A percentile compares a stretch with the other conserved stretches of the same genome.
Evolutionary conservation across 2,888 invertebrate species (phyloP).

Genomic region (Ennomos quercinarius): DNA sequence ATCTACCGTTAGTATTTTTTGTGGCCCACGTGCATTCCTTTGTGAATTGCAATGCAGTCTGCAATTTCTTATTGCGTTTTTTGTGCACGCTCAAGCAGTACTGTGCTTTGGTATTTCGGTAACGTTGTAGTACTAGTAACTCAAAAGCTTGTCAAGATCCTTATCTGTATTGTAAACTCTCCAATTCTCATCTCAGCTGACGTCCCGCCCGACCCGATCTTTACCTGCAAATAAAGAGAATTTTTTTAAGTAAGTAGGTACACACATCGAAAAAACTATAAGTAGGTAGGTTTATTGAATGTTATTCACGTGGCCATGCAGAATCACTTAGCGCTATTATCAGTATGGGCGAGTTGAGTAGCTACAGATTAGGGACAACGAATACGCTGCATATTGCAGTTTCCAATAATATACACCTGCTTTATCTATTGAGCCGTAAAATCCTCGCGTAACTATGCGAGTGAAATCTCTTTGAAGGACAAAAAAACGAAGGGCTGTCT

Average conservation of each 20-base stretch:
- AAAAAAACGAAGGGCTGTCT: slow-evolving; percentile 7
- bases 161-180: slow-evolving; percentile 28
- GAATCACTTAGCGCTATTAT: slow-evolving; percentile 53
- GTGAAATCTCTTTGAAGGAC: slow-evolving; percentile 6
- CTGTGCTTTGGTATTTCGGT: slow-evolving; percentile 2
- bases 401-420: slow-evolving; percentile 36
- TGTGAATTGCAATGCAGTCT: slow-evolving; percentile 9
- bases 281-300: slow-evolving; percentile 13
- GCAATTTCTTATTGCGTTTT: slow-evolving; percentile 21
- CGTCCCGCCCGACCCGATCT: slow-evolving; percentile 38
- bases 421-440: slow-evolving; percentile 45
- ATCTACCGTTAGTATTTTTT: slow-evolving; percentile 17
- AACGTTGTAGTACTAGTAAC: slow-evolving; percentile 27
- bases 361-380: slow-evolving; percentile 47
- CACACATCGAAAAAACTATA: slow-evolving; percentile 19
- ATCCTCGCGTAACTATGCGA: slow-evolving; percentile 32
- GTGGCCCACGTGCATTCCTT: slow-evolving; percentile 8
- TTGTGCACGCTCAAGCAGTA: slow-evolving; percentile 8
- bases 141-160: slow-evolving; percentile 25
- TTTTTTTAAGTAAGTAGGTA: slow-evolving; percentile 30
- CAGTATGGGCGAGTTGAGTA: slow-evolving; percentile 38
- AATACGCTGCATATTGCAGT: slow-evolving; percentile 45
- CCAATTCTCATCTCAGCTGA: slow-evolving; percentile 30
- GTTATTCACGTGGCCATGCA: slow-evolving; percentile 43
- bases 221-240: slow-evolving; percentile 61